Conservation (phyloP, 2,888 invertebrate species). For the Brachyptera putata region DNA sequence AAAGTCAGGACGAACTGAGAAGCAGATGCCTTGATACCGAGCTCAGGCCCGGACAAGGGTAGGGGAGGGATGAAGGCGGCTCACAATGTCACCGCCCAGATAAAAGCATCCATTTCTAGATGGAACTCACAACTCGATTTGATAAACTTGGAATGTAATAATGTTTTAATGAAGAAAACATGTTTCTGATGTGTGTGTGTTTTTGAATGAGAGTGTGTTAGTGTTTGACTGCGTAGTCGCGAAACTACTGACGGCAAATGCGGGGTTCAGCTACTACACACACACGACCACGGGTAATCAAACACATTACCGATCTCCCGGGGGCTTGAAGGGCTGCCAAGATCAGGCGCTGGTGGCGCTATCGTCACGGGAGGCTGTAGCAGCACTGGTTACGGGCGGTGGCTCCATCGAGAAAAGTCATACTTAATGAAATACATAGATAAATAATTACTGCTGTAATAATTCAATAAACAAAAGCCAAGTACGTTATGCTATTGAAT, state of each 20-base stretch:
- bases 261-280: constrained; percentile 7
- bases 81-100: constrained; percentile 4
- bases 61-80: constrained; percentile 11
- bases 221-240: no score
- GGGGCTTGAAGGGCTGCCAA: constrained; percentile 28
- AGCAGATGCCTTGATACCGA: constrained; percentile 1
- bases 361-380: constrained; percentile 26
- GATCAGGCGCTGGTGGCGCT: constrained; percentile 10
- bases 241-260: background rate
- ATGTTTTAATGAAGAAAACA: no score
- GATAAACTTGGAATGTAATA: no score
- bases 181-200: no score
- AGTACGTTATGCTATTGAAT: no score
- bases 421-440: background rate
- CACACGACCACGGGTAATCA: constrained; percentile 17
- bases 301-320: constrained; percentile 24
- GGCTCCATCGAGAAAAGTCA: background rate
- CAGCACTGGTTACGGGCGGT: constrained; percentile 6
- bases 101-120: constrained; percentile 4
- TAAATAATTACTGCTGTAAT: no score
- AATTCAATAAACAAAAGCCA: no score
- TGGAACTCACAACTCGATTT: no score
- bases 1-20: no score
- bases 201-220: no score
- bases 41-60: constrained; percentile 14